phyloP scores from a whole-genome alignment of 1,140 invertebrate genomes.

The Eueides isabella region DNA sequence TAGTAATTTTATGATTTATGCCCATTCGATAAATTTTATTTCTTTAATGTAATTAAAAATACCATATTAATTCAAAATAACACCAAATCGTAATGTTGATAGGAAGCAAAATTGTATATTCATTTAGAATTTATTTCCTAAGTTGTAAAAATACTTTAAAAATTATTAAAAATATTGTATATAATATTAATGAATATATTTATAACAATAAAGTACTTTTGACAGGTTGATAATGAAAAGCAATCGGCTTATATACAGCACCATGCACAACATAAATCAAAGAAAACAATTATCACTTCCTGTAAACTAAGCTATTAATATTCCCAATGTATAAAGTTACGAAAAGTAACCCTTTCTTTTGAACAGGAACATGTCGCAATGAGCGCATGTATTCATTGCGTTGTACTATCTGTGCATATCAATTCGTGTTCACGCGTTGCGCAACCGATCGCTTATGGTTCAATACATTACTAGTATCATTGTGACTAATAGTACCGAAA shows the following conservation, averaged over 20 bases:
- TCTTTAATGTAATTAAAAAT: neutral
- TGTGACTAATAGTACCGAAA: neutral
- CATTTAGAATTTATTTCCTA: no score
- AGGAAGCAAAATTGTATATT: neutral
- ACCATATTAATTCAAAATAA: neutral
- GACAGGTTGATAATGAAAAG: neutral
- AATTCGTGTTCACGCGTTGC: constrained; percentile 41
- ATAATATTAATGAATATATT: no score
- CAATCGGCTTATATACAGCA: neutral
- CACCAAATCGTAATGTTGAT: no score
- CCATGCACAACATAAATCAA: neutral
- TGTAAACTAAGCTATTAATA: constrained; percentile 36
- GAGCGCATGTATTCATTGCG: constrained; percentile 47
- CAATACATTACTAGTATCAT: constrained; percentile 30
- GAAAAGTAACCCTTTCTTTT: constrained; percentile 54
- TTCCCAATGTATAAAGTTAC: constrained; percentile 43
- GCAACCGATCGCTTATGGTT: constrained; percentile 36
- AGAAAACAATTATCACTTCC: constrained; percentile 3
- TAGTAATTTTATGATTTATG: neutral
- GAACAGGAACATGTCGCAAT: constrained; percentile 49
- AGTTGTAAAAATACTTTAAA: no score
- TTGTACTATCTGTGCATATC: constrained; percentile 45
- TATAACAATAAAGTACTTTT: neutral
- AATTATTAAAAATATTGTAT: no score
- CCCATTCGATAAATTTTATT: neutral